phyloP scores from a whole-genome alignment of 2,888 invertebrate species.

The Drosophila neoperkinsi region DNA sequence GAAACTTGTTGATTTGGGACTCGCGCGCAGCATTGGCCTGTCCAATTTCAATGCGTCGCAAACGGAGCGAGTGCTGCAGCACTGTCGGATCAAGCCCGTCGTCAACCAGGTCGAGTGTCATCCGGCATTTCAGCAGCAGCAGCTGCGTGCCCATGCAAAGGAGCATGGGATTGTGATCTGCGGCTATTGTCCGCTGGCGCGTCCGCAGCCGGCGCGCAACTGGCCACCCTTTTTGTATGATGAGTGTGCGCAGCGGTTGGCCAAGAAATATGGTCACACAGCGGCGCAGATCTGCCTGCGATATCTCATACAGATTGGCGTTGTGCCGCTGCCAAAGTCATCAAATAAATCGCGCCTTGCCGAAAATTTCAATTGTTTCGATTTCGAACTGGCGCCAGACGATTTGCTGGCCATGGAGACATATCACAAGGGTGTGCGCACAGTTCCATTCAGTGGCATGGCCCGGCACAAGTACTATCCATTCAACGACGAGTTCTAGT shows the following conservation, averaged over 20 bases:
- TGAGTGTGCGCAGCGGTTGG: slow-evolving; percentile 86
- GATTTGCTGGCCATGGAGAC: slow-evolving; percentile 84
- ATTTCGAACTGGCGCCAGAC: slow-evolving; percentile 86
- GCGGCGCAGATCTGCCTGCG: slow-evolving; percentile 88
- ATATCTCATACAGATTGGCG: slow-evolving; percentile 87
- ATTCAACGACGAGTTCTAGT: slow-evolving; percentile 79
- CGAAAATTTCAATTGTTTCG: slow-evolving; percentile 87
- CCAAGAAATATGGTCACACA: slow-evolving; percentile 87
- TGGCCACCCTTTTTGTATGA: slow-evolving; percentile 85
- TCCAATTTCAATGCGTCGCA: slow-evolving; percentile 84
- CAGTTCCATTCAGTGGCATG: slow-evolving; percentile 82
- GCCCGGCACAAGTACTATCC: slow-evolving; percentile 81
- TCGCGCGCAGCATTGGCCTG: slow-evolving; percentile 82
- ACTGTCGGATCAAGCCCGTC: slow-evolving; percentile 83
- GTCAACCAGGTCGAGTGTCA: slow-evolving; percentile 85
- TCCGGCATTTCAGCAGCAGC: slow-evolving; percentile 84
- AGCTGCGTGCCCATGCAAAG: slow-evolving; percentile 89
- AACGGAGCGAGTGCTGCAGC: slow-evolving; percentile 77
- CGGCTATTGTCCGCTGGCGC: slow-evolving; percentile 91
- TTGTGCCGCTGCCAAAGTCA: slow-evolving; percentile 87
- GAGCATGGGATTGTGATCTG: slow-evolving; percentile 88
- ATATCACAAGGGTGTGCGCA: slow-evolving; percentile 76
- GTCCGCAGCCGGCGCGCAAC: slow-evolving; percentile 87
- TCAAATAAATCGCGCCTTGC: slow-evolving; percentile 86
- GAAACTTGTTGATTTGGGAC: slow-evolving; percentile 78